Base-by-base conservation (phyloP, 2,797 vertebrate genomes). In the Oryzias dopingdopingensis region DNA sequence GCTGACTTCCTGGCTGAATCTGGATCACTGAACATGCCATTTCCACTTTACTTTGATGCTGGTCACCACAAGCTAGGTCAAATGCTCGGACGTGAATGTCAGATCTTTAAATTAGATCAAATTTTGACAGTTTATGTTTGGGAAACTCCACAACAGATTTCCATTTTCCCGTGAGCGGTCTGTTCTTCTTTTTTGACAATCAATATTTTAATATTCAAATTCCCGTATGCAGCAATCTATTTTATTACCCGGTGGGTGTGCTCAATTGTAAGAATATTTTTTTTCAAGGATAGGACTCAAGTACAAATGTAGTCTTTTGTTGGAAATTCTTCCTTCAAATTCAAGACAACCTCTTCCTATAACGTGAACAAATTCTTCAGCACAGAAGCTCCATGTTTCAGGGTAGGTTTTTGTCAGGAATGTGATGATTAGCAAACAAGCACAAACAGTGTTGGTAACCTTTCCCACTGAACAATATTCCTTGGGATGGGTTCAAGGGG, bases 41-140 rank as follows among this genome's bases (percentile, higher is more conserved):
- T 90, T 90, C 91, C 86, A 62, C 46, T 93, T 74, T 84, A 73
- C 81, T 91, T 93, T 91, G 88, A 90, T n/a, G 81, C 82, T 62
- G 87, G 68, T 75, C 88, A 77, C 63, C 67, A 72, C 46, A 79
- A 58, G 61, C 67, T 89, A 86, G 79, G 87, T 83, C 77, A 83
- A 7, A 20, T 71, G 48, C 65, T 89, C 82, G 53, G 81, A 78
- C 29, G 56, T 62, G 61, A 86, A 85, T 45, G 83, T 83, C 46
- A 52, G 81, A 65, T 71, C 85, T 70, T 65, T 81, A 55, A 83
- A 47, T 6, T 59, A n/a, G 54, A 52, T 52, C 22, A 16, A 12
- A 6, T 54, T 55, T 22, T 23, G 24, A 44, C 44, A 49, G 10
- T 53, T 58, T 16, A n/a, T 4, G 41, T n/a, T 46, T 17, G 37